A percentile compares a stretch with the other conserved stretches of the same genome.
These are phyloP conservation scores for Drymonia ruficornis DNA, from an alignment of 2,888 invertebrate species.

Conservation along the genomic window DNA sequence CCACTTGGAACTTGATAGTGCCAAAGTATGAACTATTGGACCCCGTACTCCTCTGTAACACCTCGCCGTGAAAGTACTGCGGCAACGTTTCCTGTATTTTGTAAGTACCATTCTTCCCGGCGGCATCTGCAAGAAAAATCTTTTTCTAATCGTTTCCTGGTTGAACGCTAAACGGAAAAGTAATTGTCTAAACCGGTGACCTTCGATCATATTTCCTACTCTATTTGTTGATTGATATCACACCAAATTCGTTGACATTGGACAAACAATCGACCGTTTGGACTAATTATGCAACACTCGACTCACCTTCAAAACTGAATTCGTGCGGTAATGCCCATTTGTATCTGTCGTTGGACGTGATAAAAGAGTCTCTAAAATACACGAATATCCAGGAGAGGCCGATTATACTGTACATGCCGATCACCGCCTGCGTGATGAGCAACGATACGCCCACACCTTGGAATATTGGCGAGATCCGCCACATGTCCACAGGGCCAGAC, in stretches of 20 bases:
- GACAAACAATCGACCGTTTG: constrained; percentile 36
- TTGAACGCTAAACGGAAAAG: constrained; percentile 36
- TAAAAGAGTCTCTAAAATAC: constrained; percentile 94
- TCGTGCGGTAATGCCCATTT: constrained; percentile 92
- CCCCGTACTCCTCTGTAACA: constrained; percentile 86
- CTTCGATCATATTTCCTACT: constrained; percentile 53
- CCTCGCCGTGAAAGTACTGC: constrained; percentile 93
- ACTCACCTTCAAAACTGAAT: constrained; percentile 87
- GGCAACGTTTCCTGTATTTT: constrained; percentile 89
- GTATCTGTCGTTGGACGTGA: constrained; percentile 90
- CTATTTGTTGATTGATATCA: constrained; percentile 45
- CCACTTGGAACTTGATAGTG: constrained; percentile 93
- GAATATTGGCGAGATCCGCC: constrained; percentile 96
- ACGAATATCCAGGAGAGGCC: constrained; percentile 97
- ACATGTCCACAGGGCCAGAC: constrained; percentile 95
- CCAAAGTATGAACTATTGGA: constrained; percentile 77
- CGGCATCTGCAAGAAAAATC: constrained; percentile 47
- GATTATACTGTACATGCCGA: constrained; percentile 94
- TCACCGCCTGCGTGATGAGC: constrained; percentile 90
- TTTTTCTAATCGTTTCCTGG: constrained; percentile 15
- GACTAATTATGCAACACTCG: constrained; percentile 22
- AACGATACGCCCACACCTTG: constrained; percentile 95
- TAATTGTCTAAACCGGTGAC: constrained; percentile 49
- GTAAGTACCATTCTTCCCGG: constrained; percentile 59
- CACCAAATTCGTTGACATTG: constrained; percentile 43